phyloP scores from a whole-genome alignment of 2,113 vertebrate genomes.

The Upupa epops region DNA sequence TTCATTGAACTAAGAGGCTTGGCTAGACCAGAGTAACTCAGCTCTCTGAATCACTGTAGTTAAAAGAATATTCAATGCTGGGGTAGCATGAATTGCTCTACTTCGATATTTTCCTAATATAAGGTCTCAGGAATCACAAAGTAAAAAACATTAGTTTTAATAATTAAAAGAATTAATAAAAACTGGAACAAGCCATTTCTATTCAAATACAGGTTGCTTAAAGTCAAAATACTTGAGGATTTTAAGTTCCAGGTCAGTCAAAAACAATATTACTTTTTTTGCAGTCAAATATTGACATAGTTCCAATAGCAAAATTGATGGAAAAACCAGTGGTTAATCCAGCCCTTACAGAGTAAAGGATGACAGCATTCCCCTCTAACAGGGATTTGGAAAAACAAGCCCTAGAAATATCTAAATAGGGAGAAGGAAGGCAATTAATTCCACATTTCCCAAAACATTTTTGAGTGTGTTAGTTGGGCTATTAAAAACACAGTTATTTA shows the following conservation, averaged over 20 bases:
- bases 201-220: neutral
- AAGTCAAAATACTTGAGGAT: neutral
- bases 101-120: neutral
- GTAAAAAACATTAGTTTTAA: neutral
- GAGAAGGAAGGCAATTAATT: conserved; percentile 44
- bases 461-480: neutral
- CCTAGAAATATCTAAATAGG: neutral
- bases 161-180: neutral
- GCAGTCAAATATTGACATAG: neutral
- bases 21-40: neutral
- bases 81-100: neutral
- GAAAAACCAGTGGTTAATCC: neutral
- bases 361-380: neutral
- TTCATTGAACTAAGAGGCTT: neutral
- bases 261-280: neutral
- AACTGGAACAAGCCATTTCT: neutral
- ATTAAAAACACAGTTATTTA: conserved; percentile 57
- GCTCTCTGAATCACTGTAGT: neutral
- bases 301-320: neutral
- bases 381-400: neutral
- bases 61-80: neutral
- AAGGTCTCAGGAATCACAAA: neutral
- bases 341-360: neutral
- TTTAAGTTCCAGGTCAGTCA: neutral
- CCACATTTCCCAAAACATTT: conserved; percentile 42